Percentiles rank a stretch among this genome's conserved stretches.
phyloP scores from a whole-genome alignment of 2,113 vertebrate species.

The Tenrec ecaudatus region DNA sequence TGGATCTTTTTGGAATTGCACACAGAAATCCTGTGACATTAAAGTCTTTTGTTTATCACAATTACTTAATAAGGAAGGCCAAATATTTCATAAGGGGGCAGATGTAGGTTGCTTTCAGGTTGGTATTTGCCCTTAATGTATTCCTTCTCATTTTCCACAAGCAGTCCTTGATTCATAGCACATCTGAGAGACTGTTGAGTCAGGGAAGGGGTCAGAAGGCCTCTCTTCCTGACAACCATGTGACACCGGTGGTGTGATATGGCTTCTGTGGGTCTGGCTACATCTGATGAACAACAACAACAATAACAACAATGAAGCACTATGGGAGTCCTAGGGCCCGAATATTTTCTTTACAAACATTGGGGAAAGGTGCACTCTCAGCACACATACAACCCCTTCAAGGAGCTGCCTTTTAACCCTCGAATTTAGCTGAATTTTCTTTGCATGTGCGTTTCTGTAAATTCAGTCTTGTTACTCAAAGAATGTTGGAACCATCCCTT shows the following conservation, averaged over 20 bases:
- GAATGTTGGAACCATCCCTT: too few relatives aligned
- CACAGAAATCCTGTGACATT: not conserved
- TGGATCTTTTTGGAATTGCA: not conserved
- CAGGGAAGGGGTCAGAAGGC: not conserved
- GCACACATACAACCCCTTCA: too few relatives aligned
- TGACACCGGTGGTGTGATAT: not conserved
- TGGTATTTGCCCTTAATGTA: not conserved
- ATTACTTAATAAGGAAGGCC: slow-evolving; percentile 11
- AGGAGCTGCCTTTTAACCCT: too few relatives aligned
- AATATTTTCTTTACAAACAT: not conserved
- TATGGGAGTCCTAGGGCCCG: not conserved
- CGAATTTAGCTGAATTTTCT: too few relatives aligned
- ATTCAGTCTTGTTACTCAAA: too few relatives aligned
- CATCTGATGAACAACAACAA: not conserved
- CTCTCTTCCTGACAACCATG: too few relatives aligned
- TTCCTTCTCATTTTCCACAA: not conserved
- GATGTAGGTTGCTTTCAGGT: not conserved
- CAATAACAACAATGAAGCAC: not conserved
- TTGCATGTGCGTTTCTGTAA: too few relatives aligned
- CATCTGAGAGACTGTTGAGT: not conserved
- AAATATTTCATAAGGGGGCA: slow-evolving; percentile 10
- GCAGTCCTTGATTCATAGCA: not conserved
- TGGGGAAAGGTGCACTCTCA: too few relatives aligned
- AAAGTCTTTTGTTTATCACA: not conserved
- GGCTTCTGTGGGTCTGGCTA: not conserved